Percentiles rank a stretch among this genome's conserved stretches.
These are phyloP conservation scores for Lasiurus borealis DNA, from an alignment of 2,113 vertebrate genomes.

Conservation along the genomic window DNA sequence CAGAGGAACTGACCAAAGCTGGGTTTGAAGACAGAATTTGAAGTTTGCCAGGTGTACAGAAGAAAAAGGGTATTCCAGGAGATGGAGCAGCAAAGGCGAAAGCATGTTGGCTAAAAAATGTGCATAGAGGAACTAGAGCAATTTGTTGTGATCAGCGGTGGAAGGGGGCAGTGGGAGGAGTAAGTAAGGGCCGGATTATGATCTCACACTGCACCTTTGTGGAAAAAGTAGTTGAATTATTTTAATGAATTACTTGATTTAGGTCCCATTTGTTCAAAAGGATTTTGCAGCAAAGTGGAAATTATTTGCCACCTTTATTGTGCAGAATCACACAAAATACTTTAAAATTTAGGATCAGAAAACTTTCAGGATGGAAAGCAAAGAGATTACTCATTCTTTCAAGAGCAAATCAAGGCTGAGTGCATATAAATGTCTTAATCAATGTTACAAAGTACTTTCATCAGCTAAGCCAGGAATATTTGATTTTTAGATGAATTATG, in stretches of 20 bases:
- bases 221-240: background rate
- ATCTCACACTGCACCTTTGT: background rate
- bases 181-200: background rate
- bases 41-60: background rate
- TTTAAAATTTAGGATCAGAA: conserved; percentile 48
- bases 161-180: no score
- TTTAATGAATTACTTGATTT: conserved; percentile 7
- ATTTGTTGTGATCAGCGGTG: background rate
- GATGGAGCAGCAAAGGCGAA: background rate
- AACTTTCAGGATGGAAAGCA: background rate
- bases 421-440: background rate
- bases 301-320: background rate
- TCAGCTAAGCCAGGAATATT: background rate
- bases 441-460: background rate
- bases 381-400: background rate
- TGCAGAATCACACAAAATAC: background rate
- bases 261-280: background rate
- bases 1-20: background rate
- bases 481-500: background rate
- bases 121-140: background rate
- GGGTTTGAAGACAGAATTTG: background rate
- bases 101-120: background rate
- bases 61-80: background rate
- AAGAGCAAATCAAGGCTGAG: conserved; percentile 35
- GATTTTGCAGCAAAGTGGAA: background rate